phyloP scores from a whole-genome alignment of 2,113 vertebrate species.

The Mola mola region DNA sequence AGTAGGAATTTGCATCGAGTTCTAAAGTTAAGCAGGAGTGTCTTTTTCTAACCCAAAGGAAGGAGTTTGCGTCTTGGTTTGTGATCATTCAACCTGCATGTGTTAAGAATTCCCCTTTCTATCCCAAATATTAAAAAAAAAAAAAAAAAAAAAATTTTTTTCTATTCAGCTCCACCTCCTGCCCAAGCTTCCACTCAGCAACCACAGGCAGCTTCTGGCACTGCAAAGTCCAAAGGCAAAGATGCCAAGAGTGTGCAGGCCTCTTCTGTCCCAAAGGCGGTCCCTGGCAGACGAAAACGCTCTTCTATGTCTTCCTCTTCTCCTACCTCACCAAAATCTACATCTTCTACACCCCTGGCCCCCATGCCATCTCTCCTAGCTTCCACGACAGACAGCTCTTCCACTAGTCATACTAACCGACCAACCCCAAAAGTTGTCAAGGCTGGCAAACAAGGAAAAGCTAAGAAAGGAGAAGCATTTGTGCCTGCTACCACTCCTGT shows the following conservation, averaged over 20 bases:
- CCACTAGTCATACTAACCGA: conserved; percentile 67
- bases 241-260: conserved; percentile 72
- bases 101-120: conserved; percentile 15
- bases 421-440: conserved; percentile 80
- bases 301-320: conserved; percentile 79
- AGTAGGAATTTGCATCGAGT: conserved; percentile 38
- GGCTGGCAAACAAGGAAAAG: conserved; percentile 80
- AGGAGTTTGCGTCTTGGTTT: conserved; percentile 47
- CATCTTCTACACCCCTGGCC: conserved; percentile 68
- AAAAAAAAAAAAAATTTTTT: conserved; percentile 59
- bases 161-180: conserved; percentile 81
- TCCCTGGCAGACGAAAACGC: conserved; percentile 79
- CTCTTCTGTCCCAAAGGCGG: conserved; percentile 78
- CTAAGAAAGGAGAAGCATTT: conserved; percentile 74
- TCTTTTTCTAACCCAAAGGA: conserved; percentile 48
- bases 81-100: conserved; percentile 73
- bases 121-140: conserved; percentile 33
- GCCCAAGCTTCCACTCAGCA: conserved; percentile 78
- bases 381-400: conserved; percentile 54
- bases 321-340: conserved; percentile 79
- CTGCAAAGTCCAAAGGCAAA: conserved; percentile 81
- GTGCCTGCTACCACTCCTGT: conserved; percentile 37
- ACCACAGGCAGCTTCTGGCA: conserved; percentile 74
- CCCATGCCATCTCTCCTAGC: conserved; percentile 63
- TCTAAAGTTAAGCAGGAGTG: conserved; percentile 8